Base-by-base conservation (phyloP, 30 jellyfish, hydroid and myxozoan species). In the Pelagia noctiluca region DNA sequence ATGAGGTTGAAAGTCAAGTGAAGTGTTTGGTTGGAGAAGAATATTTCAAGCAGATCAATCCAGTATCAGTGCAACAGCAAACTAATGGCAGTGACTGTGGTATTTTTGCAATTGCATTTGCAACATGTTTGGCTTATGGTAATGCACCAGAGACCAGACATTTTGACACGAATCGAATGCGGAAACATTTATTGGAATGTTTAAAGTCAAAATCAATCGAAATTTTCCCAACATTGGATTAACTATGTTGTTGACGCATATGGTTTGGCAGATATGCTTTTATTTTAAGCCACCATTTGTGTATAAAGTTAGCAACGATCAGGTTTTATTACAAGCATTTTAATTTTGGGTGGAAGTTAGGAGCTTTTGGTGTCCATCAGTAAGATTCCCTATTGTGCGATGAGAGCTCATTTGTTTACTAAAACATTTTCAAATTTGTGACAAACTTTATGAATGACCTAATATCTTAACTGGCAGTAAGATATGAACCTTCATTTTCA, bases 21-120 rank as follows among this genome's bases (percentile, higher is more conserved):
- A 71, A 46, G 65, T 29, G 85, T 73, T 3, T 46, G 57, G 42
- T 52, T n/a, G 85, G 75, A 21, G 73, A 73, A 35, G 33, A 50
- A 36, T 73, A 34, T 26, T 66, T 29, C 82, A 69, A 29, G 24
- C 63, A 69, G 22, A 29, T 69, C 7, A 46, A 5, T 69, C 53
- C 25, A 1, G 82, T 69, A 29, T 46, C 64, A 69, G 66, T 69
- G 34, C 82, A 69, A 35, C 66, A 61, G 29, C 73, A 69, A 69
- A 19, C 4, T 36, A 69, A 69, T 69, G 66, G 82, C 29, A 61
- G 73, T 61, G 73, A 61, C 73, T 67, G n/a, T 67, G 28, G 54
- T 5, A 67, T 67, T 35, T 32, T 30, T 35, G 80, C 54, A 30
- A 35, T 30, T 30, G 61, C 54, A 30, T 30, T 30, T 25, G 50